A percentile compares a stretch with the other conserved stretches of the same genome.
phyloP scores from a whole-genome alignment of 2,888 invertebrate genomes.

The Drosophila colorata region DNA sequence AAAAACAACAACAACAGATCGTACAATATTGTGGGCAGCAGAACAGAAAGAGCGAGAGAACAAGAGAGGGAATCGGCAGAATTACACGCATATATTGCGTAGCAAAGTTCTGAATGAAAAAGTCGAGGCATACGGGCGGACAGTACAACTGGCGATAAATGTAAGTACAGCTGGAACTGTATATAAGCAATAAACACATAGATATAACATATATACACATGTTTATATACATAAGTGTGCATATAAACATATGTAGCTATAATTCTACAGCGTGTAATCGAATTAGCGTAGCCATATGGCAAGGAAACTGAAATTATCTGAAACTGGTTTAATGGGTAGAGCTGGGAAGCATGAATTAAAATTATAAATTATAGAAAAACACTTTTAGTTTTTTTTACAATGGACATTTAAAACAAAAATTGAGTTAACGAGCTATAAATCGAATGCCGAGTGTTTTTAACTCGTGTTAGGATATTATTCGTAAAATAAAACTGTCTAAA shows the following conservation, averaged over 20 bases:
- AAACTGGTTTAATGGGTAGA: conserved; percentile 38
- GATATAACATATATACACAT: conserved; percentile 1
- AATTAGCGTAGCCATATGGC: conserved; percentile 31
- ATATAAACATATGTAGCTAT: neutral
- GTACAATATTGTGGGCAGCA: conserved; percentile 31
- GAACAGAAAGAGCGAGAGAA: conserved; percentile 7
- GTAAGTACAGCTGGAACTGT: conserved; percentile 59
- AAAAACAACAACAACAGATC: conserved; percentile 36
- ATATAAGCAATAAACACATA: conserved; percentile 14
- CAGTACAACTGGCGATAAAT: conserved; percentile 65
- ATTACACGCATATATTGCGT: conserved; percentile 77
- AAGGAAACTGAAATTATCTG: conserved; percentile 18
- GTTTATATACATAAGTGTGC: conserved; percentile 3
- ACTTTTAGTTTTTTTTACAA: neutral
- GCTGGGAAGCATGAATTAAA: conserved; percentile 12
- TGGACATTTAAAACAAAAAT: neutral
- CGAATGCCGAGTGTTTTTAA: too few species aligned
- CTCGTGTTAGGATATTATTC: too few species aligned
- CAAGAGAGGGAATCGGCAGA: conserved; percentile 44
- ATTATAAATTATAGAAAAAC: conserved; percentile 1
- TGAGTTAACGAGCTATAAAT: too few species aligned
- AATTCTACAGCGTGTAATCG: conserved; percentile 11
- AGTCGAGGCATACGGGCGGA: conserved; percentile 52
- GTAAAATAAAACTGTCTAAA: too few species aligned
- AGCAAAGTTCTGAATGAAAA: conserved; percentile 76